Percentiles rank a stretch among this genome's conserved stretches.
These are phyloP conservation scores for Mesitornis unicolor DNA, from an alignment of 2,113 vertebrate genomes.

Conservation along the genomic window DNA sequence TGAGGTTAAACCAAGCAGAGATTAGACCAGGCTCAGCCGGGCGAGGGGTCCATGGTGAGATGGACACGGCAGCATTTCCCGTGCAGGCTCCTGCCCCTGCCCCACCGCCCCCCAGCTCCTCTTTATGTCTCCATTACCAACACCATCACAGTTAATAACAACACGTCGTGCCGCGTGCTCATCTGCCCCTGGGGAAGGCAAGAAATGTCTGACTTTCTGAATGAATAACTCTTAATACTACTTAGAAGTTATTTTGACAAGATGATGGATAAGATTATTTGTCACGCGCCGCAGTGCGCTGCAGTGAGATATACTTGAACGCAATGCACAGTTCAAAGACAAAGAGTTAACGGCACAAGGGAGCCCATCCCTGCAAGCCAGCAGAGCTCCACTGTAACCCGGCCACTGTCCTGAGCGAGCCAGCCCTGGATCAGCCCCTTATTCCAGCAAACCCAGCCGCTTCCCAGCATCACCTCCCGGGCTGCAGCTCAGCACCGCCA, in stretches of 20 bases:
- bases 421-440: background rate
- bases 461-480: too few relatives aligned
- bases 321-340: accelerated
- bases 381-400: background rate
- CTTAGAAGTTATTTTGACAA: background rate
- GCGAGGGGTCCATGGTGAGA: background rate
- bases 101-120: too few relatives aligned
- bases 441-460: too few relatives aligned
- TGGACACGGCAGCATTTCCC: background rate
- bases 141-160: background rate
- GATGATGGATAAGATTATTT: background rate
- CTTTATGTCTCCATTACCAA: background rate
- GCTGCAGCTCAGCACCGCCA: too few relatives aligned
- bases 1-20: background rate
- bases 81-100: too few relatives aligned
- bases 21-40: too few relatives aligned
- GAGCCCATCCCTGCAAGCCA: background rate
- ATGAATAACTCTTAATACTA: slow-evolving; percentile 2
- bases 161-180: background rate
- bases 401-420: background rate
- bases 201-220: background rate
- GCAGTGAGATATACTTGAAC: background rate
- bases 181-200: background rate
- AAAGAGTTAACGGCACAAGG: background rate
- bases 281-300: background rate